A percentile compares a stretch with the other conserved stretches of the same genome.
Conservation (phyloP, 2,113 vertebrate genomes). For the Pundamilia nyererei region DNA sequence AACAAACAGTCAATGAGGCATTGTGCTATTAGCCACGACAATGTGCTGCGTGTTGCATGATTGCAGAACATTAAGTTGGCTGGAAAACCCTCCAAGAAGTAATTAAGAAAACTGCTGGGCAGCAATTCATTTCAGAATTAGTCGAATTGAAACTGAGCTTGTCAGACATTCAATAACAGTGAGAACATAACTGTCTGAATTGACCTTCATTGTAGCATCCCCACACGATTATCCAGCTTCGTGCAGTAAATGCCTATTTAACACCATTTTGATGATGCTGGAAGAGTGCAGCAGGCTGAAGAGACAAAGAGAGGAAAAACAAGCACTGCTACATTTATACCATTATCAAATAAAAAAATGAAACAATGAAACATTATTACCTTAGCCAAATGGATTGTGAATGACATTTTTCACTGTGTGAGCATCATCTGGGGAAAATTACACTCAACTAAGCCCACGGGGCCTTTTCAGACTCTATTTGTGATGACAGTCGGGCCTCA, state of each 20-base stretch:
- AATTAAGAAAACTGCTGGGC: constrained; percentile 26
- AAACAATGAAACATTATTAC: neutral
- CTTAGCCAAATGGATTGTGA: neutral
- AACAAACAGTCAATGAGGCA: constrained; percentile 48
- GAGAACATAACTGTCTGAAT: neutral
- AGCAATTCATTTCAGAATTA: constrained; percentile 19
- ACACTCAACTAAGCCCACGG: constrained; percentile 18
- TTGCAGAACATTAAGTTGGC: constrained; percentile 14
- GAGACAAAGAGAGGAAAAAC: neutral
- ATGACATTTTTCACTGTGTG: neutral
- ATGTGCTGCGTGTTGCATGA: constrained; percentile 7
- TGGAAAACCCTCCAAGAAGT: constrained; percentile 31
- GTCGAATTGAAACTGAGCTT: constrained; percentile 11
- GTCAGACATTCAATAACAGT: constrained; percentile 10
- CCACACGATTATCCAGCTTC: neutral
- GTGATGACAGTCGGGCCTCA: constrained; percentile 23
- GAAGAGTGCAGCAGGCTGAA: neutral
- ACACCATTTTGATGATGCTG: neutral
- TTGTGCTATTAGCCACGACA: constrained; percentile 26
- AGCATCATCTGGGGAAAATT: constrained; percentile 2
- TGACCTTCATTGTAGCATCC: constrained; percentile 14
- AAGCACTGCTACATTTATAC: neutral
- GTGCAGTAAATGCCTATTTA: neutral
- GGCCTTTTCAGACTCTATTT: constrained; percentile 13
- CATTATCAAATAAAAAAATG: neutral